These are phyloP conservation scores for Smittia aterrima DNA, from an alignment of 2,888 invertebrate genomes.

Conservation along the genomic window DNA sequence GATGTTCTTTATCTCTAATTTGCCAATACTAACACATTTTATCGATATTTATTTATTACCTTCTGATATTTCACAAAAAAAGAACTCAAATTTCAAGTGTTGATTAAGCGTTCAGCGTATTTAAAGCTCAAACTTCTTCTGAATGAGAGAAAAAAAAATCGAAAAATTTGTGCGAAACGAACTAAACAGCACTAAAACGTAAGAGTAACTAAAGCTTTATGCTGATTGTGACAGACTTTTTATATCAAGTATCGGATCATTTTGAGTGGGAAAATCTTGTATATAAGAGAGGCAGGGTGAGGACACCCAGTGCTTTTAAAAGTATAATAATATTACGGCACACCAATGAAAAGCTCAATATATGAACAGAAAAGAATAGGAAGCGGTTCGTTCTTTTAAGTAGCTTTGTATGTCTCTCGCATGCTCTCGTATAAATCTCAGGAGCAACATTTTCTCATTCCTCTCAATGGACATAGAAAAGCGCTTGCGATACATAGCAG, in stretches of 20 bases:
- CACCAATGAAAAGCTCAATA: not conserved
- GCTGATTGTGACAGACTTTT: slow-evolving; percentile 43
- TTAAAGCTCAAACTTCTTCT: slow-evolving; percentile 16
- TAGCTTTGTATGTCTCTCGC: slow-evolving; percentile 37
- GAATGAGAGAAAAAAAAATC: slow-evolving; percentile 3
- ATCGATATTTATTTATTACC: too few relatives aligned
- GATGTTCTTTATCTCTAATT: too few relatives aligned
- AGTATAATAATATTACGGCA: not conserved
- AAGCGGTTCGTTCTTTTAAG: slow-evolving; percentile 35
- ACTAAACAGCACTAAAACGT: slow-evolving; percentile 6
- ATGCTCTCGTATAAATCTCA: slow-evolving; percentile 33
- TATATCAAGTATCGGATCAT: slow-evolving; percentile 40
- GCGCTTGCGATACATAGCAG: not conserved
- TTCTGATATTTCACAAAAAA: too few relatives aligned
- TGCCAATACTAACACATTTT: too few relatives aligned
- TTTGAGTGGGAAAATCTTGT: slow-evolving; percentile 37
- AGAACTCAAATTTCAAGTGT: too few relatives aligned
- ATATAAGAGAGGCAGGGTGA: slow-evolving; percentile 17
- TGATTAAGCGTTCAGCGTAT: not conserved
- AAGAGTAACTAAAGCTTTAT: slow-evolving; percentile 42
- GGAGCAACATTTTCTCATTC: slow-evolving; percentile 11
- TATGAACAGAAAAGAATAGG: slow-evolving; percentile 13
- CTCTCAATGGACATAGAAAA: not conserved
- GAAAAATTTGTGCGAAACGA: slow-evolving; percentile 2
- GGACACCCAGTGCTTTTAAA: not conserved